Evolutionary conservation across 2,888 invertebrate genomes (phyloP).

Genomic region (Sphaerophoria taeniata): DNA sequence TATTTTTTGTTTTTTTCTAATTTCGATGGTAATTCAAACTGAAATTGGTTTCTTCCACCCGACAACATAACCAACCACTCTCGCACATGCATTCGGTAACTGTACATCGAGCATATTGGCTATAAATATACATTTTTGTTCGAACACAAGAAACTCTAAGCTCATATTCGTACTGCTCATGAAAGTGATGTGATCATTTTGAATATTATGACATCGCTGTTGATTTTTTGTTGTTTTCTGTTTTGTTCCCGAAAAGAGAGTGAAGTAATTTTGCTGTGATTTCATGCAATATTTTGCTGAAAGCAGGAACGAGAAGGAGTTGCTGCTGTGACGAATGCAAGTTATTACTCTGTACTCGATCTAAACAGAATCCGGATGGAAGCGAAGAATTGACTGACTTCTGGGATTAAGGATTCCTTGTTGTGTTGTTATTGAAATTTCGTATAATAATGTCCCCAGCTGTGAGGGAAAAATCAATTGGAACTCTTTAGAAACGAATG

Average conservation of each 20-base stretch:
- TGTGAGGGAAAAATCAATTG: slow-evolving; percentile 53
- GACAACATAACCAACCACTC: slow-evolving; percentile 8
- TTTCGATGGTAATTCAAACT: slow-evolving; percentile 68
- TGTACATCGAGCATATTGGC: slow-evolving; percentile 4
- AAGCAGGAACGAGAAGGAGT: slow-evolving; percentile 30
- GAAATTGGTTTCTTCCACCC: slow-evolving; percentile 69
- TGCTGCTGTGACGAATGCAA: slow-evolving; percentile 71
- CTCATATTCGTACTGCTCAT: slow-evolving; percentile 29
- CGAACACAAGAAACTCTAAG: neutral
- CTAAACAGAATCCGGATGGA: neutral
- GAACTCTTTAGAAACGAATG: neutral
- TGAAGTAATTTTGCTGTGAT: slow-evolving; percentile 9
- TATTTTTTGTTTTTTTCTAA: slow-evolving; percentile 18
- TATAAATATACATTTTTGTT: neutral
- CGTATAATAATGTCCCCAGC: slow-evolving; percentile 17
- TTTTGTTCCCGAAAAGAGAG: neutral
- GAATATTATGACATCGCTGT: slow-evolving; percentile 50
- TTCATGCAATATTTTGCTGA: slow-evolving; percentile 29
- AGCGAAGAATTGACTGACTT: slow-evolving; percentile 50
- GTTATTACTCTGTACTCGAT: slow-evolving; percentile 63
- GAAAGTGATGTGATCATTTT: slow-evolving; percentile 68
- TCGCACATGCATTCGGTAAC: neutral
- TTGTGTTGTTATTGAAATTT: slow-evolving; percentile 42
- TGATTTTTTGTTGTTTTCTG: slow-evolving; percentile 32
- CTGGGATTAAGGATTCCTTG: slow-evolving; percentile 37